Conservation (phyloP, 2,797 vertebrate genomes). For the Lerista edwardsae region DNA sequence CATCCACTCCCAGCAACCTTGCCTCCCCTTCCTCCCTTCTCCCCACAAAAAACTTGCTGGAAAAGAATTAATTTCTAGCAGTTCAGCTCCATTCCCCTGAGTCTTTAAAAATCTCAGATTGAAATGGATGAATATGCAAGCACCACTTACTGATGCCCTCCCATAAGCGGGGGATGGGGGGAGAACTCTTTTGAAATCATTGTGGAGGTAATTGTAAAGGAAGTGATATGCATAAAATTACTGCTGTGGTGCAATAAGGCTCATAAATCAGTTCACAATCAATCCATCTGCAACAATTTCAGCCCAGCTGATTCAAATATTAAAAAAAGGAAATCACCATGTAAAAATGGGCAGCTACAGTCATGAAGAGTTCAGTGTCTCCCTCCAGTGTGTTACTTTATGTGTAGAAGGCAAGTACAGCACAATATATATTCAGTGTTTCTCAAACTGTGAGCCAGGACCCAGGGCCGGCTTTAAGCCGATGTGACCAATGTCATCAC, state of each 20-base stretch:
- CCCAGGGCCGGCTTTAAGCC: too few relatives aligned
- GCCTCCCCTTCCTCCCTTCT: conserved; percentile 34
- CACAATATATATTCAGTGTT: conserved; percentile 29
- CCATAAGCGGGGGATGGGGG: conserved; percentile 80
- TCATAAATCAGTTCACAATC: conserved; percentile 92
- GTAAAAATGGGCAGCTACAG: conserved; percentile 30
- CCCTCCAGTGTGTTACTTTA: neutral
- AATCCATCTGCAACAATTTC: conserved; percentile 85
- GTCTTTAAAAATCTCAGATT: conserved; percentile 77
- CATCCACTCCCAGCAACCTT: conserved; percentile 33
- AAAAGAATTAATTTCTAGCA: conserved; percentile 76
- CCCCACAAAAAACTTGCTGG: conserved; percentile 48
- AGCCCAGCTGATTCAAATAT: conserved; percentile 77
- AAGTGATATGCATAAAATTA: conserved; percentile 97
- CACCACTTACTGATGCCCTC: conserved; percentile 79
- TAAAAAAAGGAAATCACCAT: conserved; percentile 71
- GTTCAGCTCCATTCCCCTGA: conserved; percentile 67
- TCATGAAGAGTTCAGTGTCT: conserved; percentile 33
- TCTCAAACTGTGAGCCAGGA: too few relatives aligned
- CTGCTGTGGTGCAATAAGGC: conserved; percentile 87
- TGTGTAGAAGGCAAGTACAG: neutral
- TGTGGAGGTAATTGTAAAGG: conserved; percentile 89
- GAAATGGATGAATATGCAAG: conserved; percentile 80
- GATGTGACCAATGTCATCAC: too few relatives aligned
- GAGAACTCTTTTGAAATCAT: conserved; percentile 84